Evolutionary conservation across 2,797 vertebrate species (phyloP), one percentile per base, ranked within the genome.

Genomic region (Nyctibius grandis): DNA sequence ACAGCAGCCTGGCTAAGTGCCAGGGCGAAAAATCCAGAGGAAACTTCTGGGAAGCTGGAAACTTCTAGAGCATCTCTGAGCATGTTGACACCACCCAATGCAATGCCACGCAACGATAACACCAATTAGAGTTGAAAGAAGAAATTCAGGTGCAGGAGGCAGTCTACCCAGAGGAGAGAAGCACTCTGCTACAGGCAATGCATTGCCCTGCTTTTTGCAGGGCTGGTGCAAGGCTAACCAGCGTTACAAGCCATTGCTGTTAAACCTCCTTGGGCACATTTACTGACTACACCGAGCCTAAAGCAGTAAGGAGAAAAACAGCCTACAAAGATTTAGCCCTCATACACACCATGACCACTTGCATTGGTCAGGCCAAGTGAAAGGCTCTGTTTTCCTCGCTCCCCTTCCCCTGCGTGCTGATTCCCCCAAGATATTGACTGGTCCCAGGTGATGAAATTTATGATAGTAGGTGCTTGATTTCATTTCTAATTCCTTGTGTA

Each of bases 401-500:
- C 33, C 38, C 51, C 40, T 23, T 31, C 18, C 34, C 45, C 54
- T 13, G 3, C 14, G 12, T 7, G 4, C 47, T 9, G 10, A 6
- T 6, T 33, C 75, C 87, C 76, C 54, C 1, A 9, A 21, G 1
- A 29, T 10, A 17, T 0, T 4, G 22, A 25, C 23, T 4, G 13
- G 9, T 57, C 38, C 33, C 54, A 40, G 26, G 42, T 3, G 11
- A 57, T 25, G 17, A 60, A 47, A 90, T 86, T 78, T 8, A 26
- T n/a, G 25, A 36, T 6, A 56, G 48, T 5, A 38, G 47, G 14
- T 33, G 28, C 63, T 72, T 20, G 56, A 48, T 73, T 76, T 85
- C 11, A 74, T 68, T 89, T 34, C 70, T 77, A 91, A 88, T 79
- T 92, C 89, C 72, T 81, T 47, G 36, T 44, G 22, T 83, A 83